Conservation (phyloP, 2,888 invertebrate species). For the Andrena dorsata region DNA sequence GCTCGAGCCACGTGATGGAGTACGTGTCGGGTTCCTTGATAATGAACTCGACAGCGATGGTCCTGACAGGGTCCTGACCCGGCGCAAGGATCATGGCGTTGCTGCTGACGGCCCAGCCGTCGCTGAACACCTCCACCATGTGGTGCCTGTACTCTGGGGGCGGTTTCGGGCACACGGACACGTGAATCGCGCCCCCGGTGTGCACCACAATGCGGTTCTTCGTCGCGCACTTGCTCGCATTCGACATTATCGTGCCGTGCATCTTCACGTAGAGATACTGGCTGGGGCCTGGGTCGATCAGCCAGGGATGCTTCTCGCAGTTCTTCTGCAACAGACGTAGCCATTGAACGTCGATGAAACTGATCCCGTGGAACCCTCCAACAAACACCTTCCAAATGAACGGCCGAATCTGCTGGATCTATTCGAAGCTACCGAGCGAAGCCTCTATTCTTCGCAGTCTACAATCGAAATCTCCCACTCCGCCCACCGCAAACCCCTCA, state of each 20-base stretch:
- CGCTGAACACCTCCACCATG: slow-evolving; percentile 93
- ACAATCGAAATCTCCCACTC: not conserved
- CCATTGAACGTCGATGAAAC: not conserved
- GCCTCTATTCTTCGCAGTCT: not conserved
- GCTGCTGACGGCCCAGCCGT: slow-evolving; percentile 89
- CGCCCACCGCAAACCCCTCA: slow-evolving; percentile 65
- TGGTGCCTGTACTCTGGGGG: slow-evolving; percentile 87
- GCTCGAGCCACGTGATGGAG: slow-evolving; percentile 93
- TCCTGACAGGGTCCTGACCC: slow-evolving; percentile 88
- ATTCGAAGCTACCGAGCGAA: not conserved
- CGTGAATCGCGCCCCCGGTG: slow-evolving; percentile 88
- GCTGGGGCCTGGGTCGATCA: slow-evolving; percentile 91
- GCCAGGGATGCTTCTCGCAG: slow-evolving; percentile 92
- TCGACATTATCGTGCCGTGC: slow-evolving; percentile 88
- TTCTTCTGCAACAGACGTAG: slow-evolving; percentile 87
- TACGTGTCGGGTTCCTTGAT: slow-evolving; percentile 90
- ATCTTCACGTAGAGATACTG: slow-evolving; percentile 93
- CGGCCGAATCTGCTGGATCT: not conserved
- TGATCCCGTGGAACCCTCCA: no score
- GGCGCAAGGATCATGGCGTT: slow-evolving; percentile 84
- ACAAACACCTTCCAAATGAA: not conserved
- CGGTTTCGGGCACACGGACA: slow-evolving; percentile 88
- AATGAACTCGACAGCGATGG: slow-evolving; percentile 92
- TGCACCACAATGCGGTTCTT: slow-evolving; percentile 92
- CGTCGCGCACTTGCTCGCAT: slow-evolving; percentile 89